Percentiles rank a stretch among this genome's conserved stretches.
These are phyloP conservation scores for Drosophila sechellia DNA, from an alignment of 1,140 invertebrate genomes.

Conservation along the genomic window DNA sequence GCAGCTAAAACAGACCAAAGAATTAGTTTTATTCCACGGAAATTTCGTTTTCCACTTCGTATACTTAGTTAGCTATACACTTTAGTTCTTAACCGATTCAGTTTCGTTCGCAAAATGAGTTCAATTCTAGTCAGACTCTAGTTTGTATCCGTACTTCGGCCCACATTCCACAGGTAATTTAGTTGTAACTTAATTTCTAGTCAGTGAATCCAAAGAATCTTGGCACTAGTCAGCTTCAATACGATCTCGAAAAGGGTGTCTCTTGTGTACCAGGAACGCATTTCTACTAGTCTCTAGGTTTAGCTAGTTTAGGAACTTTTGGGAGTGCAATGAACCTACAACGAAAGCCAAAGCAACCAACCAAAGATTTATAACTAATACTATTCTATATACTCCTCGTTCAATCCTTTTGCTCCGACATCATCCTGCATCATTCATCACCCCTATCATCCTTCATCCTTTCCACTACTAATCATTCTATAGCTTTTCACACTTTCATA, in stretches of 20 bases:
- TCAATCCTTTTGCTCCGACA: neutral
- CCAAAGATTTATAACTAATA: slow-evolving; percentile 1
- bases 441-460: neutral
- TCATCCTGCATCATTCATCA: neutral
- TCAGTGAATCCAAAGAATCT: slow-evolving; percentile 42
- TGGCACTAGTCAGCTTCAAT: slow-evolving; percentile 73
- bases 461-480: neutral
- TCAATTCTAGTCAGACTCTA: slow-evolving; percentile 63
- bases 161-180: slow-evolving; percentile 50
- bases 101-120: slow-evolving; percentile 52
- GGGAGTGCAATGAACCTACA: slow-evolving; percentile 38
- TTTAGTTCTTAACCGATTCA: slow-evolving; percentile 47
- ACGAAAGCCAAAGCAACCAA: neutral
- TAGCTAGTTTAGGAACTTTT: slow-evolving; percentile 24
- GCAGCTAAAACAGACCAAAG: slow-evolving; percentile 78
- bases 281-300: slow-evolving; percentile 50
- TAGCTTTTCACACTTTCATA: neutral
- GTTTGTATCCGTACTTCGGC: slow-evolving; percentile 51
- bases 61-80: slow-evolving; percentile 47
- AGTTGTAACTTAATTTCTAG: slow-evolving; percentile 45
- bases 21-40: slow-evolving; percentile 56
- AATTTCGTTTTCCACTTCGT: slow-evolving; percentile 35
- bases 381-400: neutral
- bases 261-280: slow-evolving; percentile 2
- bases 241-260: slow-evolving; percentile 47